Base-by-base conservation (phyloP, 2,797 vertebrate species). In the Alcedo quadribrachys region DNA sequence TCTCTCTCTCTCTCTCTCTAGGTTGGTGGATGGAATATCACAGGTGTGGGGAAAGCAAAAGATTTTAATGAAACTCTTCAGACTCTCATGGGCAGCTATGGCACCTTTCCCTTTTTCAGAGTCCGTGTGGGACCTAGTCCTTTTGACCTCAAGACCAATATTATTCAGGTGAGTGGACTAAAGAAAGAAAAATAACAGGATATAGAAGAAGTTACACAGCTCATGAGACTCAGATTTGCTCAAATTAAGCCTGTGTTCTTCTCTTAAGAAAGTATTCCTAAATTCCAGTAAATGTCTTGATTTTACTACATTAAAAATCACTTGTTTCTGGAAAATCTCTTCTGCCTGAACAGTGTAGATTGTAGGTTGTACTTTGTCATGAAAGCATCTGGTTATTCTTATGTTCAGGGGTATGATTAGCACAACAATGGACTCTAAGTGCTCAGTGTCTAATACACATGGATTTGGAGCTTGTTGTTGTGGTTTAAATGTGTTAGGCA, bases 31-130 rank as follows among this genome's bases (percentile, higher is more conserved):
- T 99, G 99, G 99, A 85, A 96, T 19, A 95, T 98, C 42, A 98
- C 98, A 9, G 96, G 97, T 67, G 92, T 80, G 48, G 97, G 97
- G 97, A 98, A 98, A 92, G 87, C 81, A 74, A 97, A 97, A 5
- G 98, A 99, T 82, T 98, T 99, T 94, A 99, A 99, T 97, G 93
- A 96, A 92, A 99, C 98, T 51, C 98, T 99, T 90, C 97, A 94
- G 68, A 91, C 97, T 61, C 96, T 99, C 67, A 99, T 99, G 99
- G 98, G 98, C 92, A 98, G 98, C 84, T 99, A 99, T 46, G 97
- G 90, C 89, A 98, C 98, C 35, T 99, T 99, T 86, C 99, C 99
- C 8, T 99, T 99, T 97, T 99, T 99, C 96, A 99, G 94, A 96
- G 96, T 98, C 68, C 97, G 96, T 28, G 97, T 99, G 85, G 98